Percentiles rank a stretch among this genome's conserved stretches.
phyloP scores from a whole-genome alignment of 2,113 vertebrate genomes.

The Rhagologus leucostigma region DNA sequence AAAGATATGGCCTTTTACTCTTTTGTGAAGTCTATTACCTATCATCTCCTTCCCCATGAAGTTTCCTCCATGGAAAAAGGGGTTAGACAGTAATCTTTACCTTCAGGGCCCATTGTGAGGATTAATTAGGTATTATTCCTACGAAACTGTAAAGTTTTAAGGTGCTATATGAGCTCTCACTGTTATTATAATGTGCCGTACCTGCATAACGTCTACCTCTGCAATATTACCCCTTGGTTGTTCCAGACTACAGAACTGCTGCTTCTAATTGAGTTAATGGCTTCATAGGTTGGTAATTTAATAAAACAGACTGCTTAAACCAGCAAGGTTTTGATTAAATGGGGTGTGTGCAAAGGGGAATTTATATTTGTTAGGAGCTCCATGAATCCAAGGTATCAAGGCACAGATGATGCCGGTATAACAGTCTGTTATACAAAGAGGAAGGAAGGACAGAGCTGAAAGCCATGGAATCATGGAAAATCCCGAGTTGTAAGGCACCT shows the following conservation, averaged over 20 bases:
- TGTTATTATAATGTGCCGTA: constrained; percentile 15
- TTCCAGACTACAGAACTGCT: constrained; percentile 47
- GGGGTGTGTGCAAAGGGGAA: constrained; percentile 36
- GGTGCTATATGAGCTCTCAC: constrained; percentile 26
- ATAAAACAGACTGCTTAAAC: constrained; percentile 66
- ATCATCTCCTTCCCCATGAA: background rate
- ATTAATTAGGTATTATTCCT: constrained; percentile 30
- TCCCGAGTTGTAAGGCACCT: rapidly evolving
- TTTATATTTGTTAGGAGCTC: constrained; percentile 46
- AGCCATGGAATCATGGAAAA: background rate
- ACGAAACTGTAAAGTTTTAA: constrained; percentile 20
- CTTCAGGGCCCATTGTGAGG: background rate
- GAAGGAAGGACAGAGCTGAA: background rate
- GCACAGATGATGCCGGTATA: background rate
- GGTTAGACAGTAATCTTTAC: constrained; percentile 18
- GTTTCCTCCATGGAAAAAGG: background rate
- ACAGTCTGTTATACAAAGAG: background rate
- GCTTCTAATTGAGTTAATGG: constrained; percentile 65
- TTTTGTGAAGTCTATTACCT: background rate
- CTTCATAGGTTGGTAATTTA: constrained; percentile 67
- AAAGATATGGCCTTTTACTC: background rate
- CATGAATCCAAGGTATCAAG: constrained; percentile 19
- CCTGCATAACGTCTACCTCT: background rate
- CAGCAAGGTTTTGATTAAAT: constrained; percentile 68
- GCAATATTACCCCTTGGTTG: constrained; percentile 34